phyloP scores from a whole-genome alignment of 1,140 invertebrate genomes.

The Calycopis cecrops region DNA sequence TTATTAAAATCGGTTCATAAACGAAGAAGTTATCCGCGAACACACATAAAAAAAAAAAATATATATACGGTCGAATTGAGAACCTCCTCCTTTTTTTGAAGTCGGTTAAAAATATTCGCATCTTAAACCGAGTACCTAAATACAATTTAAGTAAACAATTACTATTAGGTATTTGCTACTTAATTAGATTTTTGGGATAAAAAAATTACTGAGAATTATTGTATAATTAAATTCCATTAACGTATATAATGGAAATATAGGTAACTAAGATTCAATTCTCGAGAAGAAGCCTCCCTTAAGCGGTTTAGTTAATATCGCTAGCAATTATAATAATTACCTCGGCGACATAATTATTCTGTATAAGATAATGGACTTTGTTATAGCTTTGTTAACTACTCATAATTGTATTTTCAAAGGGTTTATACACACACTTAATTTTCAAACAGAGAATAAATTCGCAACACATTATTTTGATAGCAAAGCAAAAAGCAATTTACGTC shows the following conservation, averaged over 20 bases:
- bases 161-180: no score
- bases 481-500: not conserved
- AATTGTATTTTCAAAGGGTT: constrained; percentile 62
- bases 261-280: not conserved
- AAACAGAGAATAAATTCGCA: constrained; percentile 32
- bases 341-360: constrained; percentile 55
- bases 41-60: no score
- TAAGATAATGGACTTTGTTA: constrained; percentile 55
- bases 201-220: no score
- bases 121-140: no score
- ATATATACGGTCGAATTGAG: no score
- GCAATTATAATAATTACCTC: constrained; percentile 69
- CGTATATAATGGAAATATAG: not conserved
- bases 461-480: constrained; percentile 10
- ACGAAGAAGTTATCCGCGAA: no score
- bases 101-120: no score
- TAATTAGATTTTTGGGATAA: no score
- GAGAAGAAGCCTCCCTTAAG: constrained; percentile 40
- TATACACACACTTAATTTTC: constrained; percentile 52
- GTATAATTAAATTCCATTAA: no score
- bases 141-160: no score
- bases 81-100: no score
- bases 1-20: no score
- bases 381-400: constrained; percentile 50
- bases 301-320: constrained; percentile 56